Evolutionary conservation across 2,113 vertebrate species (phyloP).

Genomic region (Chaetorhynchus papuensis): DNA sequence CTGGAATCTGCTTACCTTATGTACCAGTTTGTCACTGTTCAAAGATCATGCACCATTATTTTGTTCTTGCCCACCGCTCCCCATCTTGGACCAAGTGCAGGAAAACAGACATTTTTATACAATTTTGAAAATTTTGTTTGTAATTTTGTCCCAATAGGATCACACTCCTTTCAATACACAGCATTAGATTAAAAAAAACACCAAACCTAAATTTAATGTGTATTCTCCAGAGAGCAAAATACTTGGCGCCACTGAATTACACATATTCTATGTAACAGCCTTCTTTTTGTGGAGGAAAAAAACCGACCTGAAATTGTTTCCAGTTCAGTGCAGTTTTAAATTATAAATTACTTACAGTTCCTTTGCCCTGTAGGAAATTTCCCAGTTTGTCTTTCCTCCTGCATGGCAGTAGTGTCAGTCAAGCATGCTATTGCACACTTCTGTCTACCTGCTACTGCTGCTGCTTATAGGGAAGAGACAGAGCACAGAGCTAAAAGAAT

Average conservation of each 20-base stretch:
- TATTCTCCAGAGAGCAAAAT: not conserved
- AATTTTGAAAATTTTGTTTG: not conserved
- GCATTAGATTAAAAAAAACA: not conserved
- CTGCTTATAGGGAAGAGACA: not conserved
- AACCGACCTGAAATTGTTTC: not conserved
- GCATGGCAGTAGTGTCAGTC: not conserved
- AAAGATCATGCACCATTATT: not conserved
- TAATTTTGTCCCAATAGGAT: not conserved
- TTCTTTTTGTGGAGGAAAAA: not conserved
- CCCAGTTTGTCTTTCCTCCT: not conserved
- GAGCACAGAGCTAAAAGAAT: not conserved
- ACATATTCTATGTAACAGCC: not conserved
- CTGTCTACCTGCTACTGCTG: not conserved
- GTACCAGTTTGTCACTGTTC: not conserved
- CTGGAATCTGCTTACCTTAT: accelerated
- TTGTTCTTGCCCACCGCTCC: not conserved
- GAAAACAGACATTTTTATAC: not conserved
- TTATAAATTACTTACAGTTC: not conserved
- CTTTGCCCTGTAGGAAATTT: not conserved
- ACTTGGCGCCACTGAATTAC: not conserved
- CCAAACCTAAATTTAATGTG: not conserved
- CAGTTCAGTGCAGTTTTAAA: not conserved
- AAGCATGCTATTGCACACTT: accelerated
- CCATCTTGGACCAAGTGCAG: not conserved
- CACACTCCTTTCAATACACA: not conserved